Evolutionary conservation across 2,888 invertebrate genomes (phyloP).

Genomic region (Papilio protenor): DNA sequence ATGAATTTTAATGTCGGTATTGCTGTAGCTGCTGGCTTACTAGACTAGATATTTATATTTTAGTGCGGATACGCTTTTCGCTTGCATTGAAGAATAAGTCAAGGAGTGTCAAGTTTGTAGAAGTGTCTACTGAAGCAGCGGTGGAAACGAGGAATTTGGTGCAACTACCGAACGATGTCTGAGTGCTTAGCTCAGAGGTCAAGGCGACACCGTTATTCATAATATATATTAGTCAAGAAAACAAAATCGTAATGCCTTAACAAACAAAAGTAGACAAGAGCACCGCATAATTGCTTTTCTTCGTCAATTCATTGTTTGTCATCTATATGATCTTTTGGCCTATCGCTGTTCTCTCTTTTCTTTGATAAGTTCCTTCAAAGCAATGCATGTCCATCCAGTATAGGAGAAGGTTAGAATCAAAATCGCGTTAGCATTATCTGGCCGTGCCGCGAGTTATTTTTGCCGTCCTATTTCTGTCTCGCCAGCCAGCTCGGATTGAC

Average conservation of each 20-base stretch:
- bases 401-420: slow-evolving; percentile 76
- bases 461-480: slow-evolving; percentile 76
- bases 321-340: slow-evolving; percentile 45
- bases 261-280: slow-evolving; percentile 42
- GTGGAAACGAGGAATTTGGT: slow-evolving; percentile 52
- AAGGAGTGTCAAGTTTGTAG: slow-evolving; percentile 51
- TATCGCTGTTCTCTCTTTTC: slow-evolving; percentile 44
- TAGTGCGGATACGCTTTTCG: slow-evolving; percentile 62
- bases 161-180: slow-evolving; percentile 62
- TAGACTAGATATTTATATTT: slow-evolving; percentile 60
- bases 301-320: slow-evolving; percentile 46
- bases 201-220: slow-evolving; percentile 64
- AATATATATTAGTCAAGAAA: slow-evolving; percentile 48
- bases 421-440: slow-evolving; percentile 81
- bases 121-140: slow-evolving; percentile 52
- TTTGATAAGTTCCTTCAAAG: slow-evolving; percentile 47
- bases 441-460: slow-evolving; percentile 80
- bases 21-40: slow-evolving; percentile 76
- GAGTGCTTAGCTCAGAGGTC: slow-evolving; percentile 63
- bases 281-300: slow-evolving; percentile 47
- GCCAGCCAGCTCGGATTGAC: slow-evolving; percentile 83
- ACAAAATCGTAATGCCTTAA: slow-evolving; percentile 44
- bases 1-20: slow-evolving; percentile 75
- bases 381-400: slow-evolving; percentile 56
- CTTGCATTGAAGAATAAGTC: slow-evolving; percentile 59